Evolutionary conservation across 23 tunicate genomes (phyloP).

Genomic region (Trididemnum clinides): DNA sequence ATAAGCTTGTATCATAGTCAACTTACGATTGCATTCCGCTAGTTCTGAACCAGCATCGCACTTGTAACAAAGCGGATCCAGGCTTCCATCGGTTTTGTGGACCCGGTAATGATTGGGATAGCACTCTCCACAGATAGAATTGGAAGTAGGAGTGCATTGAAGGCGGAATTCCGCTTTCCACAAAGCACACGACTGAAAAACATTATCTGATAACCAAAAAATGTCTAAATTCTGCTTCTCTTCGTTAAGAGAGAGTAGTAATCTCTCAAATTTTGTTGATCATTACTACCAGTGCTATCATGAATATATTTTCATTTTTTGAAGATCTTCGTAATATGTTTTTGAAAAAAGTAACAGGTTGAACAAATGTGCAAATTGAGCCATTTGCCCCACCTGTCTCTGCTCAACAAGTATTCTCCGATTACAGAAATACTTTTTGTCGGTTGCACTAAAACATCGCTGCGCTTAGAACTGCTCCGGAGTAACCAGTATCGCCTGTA

Average conservation of each 20-base stretch:
- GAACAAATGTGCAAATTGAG: no score
- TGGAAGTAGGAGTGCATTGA: not conserved
- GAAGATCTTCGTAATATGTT: not conserved
- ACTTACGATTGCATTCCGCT: not conserved
- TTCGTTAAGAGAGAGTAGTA: no score
- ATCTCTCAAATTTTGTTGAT: no score
- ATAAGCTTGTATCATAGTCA: no score
- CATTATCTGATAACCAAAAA: no score
- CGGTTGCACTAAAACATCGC: no score
- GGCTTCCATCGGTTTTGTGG: conserved; percentile 1
- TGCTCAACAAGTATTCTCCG: no score
- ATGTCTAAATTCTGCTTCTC: no score
- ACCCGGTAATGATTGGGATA: not conserved
- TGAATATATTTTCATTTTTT: not conserved
- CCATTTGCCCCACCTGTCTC: no score
- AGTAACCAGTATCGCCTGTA: no score
- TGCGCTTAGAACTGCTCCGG: no score
- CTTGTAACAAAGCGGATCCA: not conserved
- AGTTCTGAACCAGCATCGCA: not conserved
- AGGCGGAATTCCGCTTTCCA: not conserved
- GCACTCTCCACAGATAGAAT: conserved; percentile 17
- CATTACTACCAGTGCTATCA: not conserved
- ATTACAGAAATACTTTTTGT: no score
- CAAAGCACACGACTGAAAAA: not conserved
- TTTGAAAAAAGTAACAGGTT: not conserved